A percentile compares a stretch with the other conserved stretches of the same genome.
phyloP scores from a whole-genome alignment of 2,797 vertebrate species.

The Cyclopterus lumpus region DNA sequence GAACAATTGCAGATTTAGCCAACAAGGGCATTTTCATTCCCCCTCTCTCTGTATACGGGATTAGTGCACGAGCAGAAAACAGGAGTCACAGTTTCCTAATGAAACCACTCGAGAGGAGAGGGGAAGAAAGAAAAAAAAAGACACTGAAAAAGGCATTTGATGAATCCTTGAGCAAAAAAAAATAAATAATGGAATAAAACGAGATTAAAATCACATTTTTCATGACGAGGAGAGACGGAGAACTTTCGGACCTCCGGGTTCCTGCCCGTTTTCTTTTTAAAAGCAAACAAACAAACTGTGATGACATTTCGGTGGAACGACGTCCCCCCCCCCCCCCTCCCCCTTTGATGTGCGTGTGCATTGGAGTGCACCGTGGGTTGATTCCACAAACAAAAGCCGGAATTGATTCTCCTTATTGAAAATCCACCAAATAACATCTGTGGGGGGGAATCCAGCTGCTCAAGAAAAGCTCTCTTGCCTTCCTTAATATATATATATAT shows the following conservation, averaged over 20 bases:
- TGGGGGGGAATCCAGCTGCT: no score
- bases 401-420: no score
- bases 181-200: neutral
- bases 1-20: conserved; percentile 78
- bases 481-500: no score
- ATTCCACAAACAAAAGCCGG: no score
- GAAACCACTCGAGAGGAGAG: conserved; percentile 66
- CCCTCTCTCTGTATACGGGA: conserved; percentile 59
- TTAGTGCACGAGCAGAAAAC: conserved; percentile 56
- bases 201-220: conserved; percentile 36
- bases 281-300: conserved; percentile 72
- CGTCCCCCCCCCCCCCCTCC: no score
- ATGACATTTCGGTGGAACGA: no score
- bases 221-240: conserved; percentile 12
- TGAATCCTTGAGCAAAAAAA: conserved; percentile 29
- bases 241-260: conserved; percentile 43
- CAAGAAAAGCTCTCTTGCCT: no score
- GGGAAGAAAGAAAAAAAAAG: conserved; percentile 51
- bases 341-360: no score
- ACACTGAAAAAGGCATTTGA: no score
- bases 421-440: no score
- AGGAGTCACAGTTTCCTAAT: conserved; percentile 62
- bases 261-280: conserved; percentile 30
- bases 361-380: no score
- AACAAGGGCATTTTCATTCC: conserved; percentile 73